A percentile compares a stretch with the other conserved stretches of the same genome.
Evolutionary conservation across 1,140 invertebrate genomes (phyloP).

Genomic region (Zelostemma sp.): DNA sequence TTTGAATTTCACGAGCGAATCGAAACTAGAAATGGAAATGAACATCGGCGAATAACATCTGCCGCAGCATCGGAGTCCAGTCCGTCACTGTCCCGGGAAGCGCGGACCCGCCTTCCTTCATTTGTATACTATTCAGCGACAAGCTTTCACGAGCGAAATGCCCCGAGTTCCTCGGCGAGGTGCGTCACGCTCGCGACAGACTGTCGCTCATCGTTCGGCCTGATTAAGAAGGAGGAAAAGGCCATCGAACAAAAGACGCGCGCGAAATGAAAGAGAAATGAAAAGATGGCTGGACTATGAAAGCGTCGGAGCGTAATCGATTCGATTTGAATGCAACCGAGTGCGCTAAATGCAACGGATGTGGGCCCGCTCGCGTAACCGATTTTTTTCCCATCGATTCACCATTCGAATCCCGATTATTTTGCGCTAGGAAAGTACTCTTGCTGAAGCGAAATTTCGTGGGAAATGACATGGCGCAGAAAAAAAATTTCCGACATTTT

Average conservation of each 20-base stretch:
- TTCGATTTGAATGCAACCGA: constrained; percentile 35
- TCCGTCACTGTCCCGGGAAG: constrained; percentile 25
- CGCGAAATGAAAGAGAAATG: constrained; percentile 23
- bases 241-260: constrained; percentile 28
- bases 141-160: constrained; percentile 32
- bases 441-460: background rate
- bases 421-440: background rate
- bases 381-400: constrained; percentile 1
- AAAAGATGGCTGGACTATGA: constrained; percentile 35
- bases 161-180: constrained; percentile 24
- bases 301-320: constrained; percentile 37
- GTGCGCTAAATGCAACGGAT: constrained; percentile 26
- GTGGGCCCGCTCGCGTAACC: constrained; percentile 5
- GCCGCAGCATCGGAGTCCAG: constrained; percentile 17
- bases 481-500: background rate
- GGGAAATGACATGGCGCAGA: background rate
- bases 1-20: background rate
- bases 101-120: constrained; percentile 35
- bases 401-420: constrained; percentile 1
- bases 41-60: constrained; percentile 26
- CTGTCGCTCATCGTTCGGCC: constrained; percentile 10
- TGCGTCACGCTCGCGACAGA: constrained; percentile 32
- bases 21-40: constrained; percentile 32
- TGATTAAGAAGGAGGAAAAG: constrained; percentile 21
- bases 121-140: constrained; percentile 43